A percentile compares a stretch with the other conserved stretches of the same genome.
phyloP scores from a whole-genome alignment of 2,797 vertebrate species.

The Varecia variegata region DNA sequence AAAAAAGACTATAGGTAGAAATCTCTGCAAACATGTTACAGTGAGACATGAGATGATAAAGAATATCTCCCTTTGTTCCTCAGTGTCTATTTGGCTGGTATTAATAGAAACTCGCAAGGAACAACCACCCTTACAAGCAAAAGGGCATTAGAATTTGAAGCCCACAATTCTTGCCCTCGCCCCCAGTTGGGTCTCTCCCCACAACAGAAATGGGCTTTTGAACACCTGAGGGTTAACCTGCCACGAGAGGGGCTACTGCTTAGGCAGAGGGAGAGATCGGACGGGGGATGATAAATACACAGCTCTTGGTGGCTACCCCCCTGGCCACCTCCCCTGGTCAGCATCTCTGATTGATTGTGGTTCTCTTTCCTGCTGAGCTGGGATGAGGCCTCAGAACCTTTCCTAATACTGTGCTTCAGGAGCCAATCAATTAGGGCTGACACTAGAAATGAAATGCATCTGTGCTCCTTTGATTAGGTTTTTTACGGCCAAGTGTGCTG shows the following conservation, averaged over 20 bases:
- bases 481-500: background rate
- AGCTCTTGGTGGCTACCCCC: background rate
- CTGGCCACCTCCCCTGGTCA: background rate
- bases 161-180: background rate
- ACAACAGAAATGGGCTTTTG: background rate
- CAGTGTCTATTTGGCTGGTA: background rate
- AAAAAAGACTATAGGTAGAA: background rate
- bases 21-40: background rate
- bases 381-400: background rate
- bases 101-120: background rate
- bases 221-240: background rate
- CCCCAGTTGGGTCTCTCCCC: background rate
- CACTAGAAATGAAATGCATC: background rate
- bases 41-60: background rate
- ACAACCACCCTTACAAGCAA: background rate
- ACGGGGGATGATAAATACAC: background rate
- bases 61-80: background rate
- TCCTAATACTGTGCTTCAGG: background rate
- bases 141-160: background rate
- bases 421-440: constrained; percentile 21
- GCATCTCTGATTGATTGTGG: background rate
- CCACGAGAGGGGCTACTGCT: background rate
- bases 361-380: background rate
- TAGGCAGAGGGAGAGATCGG: background rate
- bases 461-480: background rate